phyloP scores from a whole-genome alignment of 1,140 invertebrate genomes.

The Aphelenchoides avenae region DNA sequence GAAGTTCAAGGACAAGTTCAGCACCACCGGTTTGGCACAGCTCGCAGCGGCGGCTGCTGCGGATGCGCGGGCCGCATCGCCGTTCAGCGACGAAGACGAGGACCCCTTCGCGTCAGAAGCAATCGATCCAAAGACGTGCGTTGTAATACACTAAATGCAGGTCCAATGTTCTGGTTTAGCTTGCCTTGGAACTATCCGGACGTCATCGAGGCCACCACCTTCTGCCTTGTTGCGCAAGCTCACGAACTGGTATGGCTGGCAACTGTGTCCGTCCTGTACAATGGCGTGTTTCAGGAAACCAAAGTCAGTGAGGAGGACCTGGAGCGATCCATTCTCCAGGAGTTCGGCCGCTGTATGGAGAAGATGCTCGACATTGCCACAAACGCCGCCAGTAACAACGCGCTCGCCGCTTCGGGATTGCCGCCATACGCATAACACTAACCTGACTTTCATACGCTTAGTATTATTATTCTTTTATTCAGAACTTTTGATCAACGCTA shows the following conservation, averaged over 20 bases:
- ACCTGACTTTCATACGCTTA: too few species aligned
- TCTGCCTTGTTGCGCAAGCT: constrained; percentile 85
- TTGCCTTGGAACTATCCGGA: constrained; percentile 74
- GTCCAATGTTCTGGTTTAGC: constrained; percentile 62
- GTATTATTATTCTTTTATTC: too few species aligned
- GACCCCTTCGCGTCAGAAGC: constrained; percentile 29
- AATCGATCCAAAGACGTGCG: constrained; percentile 47
- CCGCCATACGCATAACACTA: too few species aligned
- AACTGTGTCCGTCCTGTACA: constrained; percentile 3
- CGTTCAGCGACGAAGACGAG: constrained; percentile 39
- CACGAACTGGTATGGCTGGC: constrained; percentile 70
- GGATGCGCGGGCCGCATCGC: constrained; percentile 27
- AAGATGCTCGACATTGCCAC: constrained; percentile 75
- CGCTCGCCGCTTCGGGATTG: too few species aligned
- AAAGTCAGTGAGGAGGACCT: constrained; percentile 66
- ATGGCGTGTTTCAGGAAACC: constrained; percentile 11
- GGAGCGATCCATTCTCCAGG: constrained; percentile 81
- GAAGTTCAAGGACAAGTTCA: constrained; percentile 69
- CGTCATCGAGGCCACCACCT: constrained; percentile 88
- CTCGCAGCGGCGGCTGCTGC: constrained; percentile 43
- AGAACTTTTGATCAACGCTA: too few species aligned
- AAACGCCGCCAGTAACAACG: too few species aligned
- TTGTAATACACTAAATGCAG: constrained; percentile 10
- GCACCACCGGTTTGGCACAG: constrained; percentile 62
- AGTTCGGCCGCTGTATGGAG: constrained; percentile 84